phyloP scores from a whole-genome alignment of 64 coral and sea anemone genomes.

The Montipora foliosa region DNA sequence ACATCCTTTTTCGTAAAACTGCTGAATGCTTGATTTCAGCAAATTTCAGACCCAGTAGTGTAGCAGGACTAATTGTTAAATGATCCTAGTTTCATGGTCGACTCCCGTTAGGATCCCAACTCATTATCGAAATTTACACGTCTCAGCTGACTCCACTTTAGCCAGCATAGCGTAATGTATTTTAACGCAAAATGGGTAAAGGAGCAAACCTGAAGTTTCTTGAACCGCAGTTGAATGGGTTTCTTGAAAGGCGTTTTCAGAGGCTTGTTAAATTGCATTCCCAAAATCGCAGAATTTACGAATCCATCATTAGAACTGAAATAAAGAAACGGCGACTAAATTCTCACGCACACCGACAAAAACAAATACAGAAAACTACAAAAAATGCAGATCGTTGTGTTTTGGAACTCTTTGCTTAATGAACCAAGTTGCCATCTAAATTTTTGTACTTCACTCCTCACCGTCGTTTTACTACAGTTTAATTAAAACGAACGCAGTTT shows the following conservation, averaged over 20 bases:
- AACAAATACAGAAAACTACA: background rate
- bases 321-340: background rate
- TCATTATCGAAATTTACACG: too few relatives aligned
- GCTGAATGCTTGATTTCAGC: too few relatives aligned
- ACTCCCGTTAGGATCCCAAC: too few relatives aligned
- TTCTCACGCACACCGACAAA: background rate
- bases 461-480: too few relatives aligned
- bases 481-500: too few relatives aligned
- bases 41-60: too few relatives aligned
- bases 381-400: background rate
- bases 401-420: too few relatives aligned
- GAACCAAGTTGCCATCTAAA: too few relatives aligned
- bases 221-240: constrained; percentile 50
- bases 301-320: background rate
- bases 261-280: constrained; percentile 50
- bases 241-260: background rate
- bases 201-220: constrained; percentile 43
- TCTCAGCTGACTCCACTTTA: too few relatives aligned
- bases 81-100: too few relatives aligned
- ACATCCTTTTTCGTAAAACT: too few relatives aligned
- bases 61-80: too few relatives aligned
- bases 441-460: background rate
- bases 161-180: background rate
- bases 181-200: background rate
- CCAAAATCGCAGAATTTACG: constrained; percentile 52